phyloP scores from a whole-genome alignment of 2,888 invertebrate genomes.

The Brassicogethes aeneus region DNA sequence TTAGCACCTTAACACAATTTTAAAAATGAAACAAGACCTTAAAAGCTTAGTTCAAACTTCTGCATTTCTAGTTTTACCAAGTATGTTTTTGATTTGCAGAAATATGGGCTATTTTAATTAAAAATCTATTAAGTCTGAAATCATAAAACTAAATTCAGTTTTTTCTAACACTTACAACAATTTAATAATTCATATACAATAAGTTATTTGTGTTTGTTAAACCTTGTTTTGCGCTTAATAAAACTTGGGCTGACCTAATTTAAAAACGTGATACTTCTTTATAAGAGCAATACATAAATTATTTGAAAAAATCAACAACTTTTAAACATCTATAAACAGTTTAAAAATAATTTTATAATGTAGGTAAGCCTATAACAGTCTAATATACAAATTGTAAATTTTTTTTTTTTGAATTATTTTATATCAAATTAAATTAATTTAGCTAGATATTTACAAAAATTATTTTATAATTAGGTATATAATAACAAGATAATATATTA shows the following conservation, averaged over 20 bases:
- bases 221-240: conserved; percentile 19
- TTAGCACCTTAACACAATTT: too few species aligned
- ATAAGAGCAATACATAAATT: conserved; percentile 2
- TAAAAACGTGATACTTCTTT: background rate
- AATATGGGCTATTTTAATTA: background rate
- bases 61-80: too few species aligned
- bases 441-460: too few species aligned
- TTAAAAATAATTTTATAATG: background rate
- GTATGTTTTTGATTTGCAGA: background rate
- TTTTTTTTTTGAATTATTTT: background rate
- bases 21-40: too few species aligned
- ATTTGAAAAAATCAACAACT: conserved; percentile 3
- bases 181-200: conserved; percentile 26
- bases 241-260: conserved; percentile 2
- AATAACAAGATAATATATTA: background rate
- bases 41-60: too few species aligned
- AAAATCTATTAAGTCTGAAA: background rate
- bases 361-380: background rate
- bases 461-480: too few species aligned
- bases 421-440: background rate
- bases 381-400: background rate
- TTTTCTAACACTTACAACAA: conserved; percentile 21
- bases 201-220: conserved; percentile 18
- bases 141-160: conserved; percentile 12
- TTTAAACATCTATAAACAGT: background rate